phyloP scores from a whole-genome alignment of 2,888 invertebrate genomes.

The Boloria euphrosyne region DNA sequence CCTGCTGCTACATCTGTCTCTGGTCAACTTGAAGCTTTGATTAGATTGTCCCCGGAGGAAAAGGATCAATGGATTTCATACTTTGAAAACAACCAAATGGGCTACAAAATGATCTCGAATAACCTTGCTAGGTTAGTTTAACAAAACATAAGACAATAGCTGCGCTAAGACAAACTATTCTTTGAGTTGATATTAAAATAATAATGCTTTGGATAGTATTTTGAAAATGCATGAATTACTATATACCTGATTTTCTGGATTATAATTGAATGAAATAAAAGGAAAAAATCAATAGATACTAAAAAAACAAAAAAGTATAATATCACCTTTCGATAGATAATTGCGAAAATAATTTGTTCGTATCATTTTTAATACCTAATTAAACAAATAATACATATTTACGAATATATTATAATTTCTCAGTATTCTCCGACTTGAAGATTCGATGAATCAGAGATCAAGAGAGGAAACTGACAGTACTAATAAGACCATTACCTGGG shows the following conservation, averaged over 20 bases:
- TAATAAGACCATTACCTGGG: conserved; percentile 63
- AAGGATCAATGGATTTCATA: conserved; percentile 62
- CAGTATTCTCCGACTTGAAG: conserved; percentile 67
- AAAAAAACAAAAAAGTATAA: no score
- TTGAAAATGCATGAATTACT: no score
- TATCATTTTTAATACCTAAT: no score
- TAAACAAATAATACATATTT: background rate
- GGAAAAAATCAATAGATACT: no score
- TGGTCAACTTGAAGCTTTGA: conserved; percentile 60
- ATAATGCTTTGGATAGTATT: no score
- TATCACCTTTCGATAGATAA: no score
- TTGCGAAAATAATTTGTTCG: no score
- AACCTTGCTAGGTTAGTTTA: conserved; percentile 66
- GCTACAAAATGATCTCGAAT: conserved; percentile 58
- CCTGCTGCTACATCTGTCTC: conserved; percentile 53
- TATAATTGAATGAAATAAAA: no score
- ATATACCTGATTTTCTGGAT: no score
- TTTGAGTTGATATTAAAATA: no score
- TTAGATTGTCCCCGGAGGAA: conserved; percentile 63
- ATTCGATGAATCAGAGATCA: conserved; percentile 47
- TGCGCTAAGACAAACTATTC: background rate
- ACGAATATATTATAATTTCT: conserved; percentile 28
- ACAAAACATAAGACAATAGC: background rate
- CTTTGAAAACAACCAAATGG: conserved; percentile 57
- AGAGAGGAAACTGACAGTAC: conserved; percentile 50